Base-by-base conservation (phyloP, 1,140 invertebrate genomes). In the Homalodisca vitripennis region DNA sequence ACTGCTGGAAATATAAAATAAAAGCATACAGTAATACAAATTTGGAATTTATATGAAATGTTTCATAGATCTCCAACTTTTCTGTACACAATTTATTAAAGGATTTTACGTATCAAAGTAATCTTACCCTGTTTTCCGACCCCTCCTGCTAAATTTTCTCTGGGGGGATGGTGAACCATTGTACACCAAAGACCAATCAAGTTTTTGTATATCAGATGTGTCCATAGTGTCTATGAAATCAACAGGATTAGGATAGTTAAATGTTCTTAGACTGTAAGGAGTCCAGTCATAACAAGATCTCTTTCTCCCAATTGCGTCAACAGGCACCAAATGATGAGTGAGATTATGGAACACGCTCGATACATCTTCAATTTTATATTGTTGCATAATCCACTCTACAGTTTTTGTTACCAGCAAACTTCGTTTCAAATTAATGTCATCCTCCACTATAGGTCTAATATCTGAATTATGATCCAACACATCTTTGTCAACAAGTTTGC, bases 361-460 rank as follows among this genome's bases (percentile, higher is more conserved):
- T 20, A 60, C 24, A n/a, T 60, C 55, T 27, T 26, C 22, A n/a
- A 60, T n/a, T 27, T 2, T 27, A 24, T 60, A 60, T n/a, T 60
- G 55, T 27, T 66, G 63, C 26, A 27, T 22, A 14, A 66, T 66
- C 63, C 63, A 66, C 2, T 47, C 34, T 1, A 66, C 63, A n/a
- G 34, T 66, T 20, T 46, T 27, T n/a, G 20, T 46, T 1, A 47
- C 34, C 12, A 20, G 13, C 22, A 14, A n/a, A 17, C 41, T 66
- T 24, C 22, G 1, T 10, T 66, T 66, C 22, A 66, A 47, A 47
- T 46, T 66, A 13, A 60, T 60, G 17, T 66, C 63, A 27, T 66
- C 63, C 14, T 41, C 32, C 14, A 66, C 63, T 2, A 66, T 24
- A 6, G 63, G 63, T 66, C 41, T 66, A 30, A 66, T 66, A 10